Evolutionary conservation across 2,113 vertebrate species (phyloP).

Genomic region (Callocephalon fimbriatum): DNA sequence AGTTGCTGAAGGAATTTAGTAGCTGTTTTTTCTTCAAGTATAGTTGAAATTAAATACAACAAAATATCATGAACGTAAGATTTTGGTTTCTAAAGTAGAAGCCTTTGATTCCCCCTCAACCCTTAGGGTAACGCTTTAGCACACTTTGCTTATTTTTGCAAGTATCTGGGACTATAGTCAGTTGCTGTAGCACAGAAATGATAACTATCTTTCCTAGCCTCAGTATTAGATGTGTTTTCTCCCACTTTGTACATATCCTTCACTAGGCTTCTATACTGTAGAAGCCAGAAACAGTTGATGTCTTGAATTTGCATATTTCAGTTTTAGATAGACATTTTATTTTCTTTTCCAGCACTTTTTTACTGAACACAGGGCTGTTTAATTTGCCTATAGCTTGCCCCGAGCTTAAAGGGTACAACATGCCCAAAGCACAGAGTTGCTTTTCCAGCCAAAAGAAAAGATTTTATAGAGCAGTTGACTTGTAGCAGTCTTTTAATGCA

Average conservation of each 20-base stretch:
- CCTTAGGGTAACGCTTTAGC: background rate
- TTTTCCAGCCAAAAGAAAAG: background rate
- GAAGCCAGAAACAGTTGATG: background rate
- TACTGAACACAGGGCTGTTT: background rate
- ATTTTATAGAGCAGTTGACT: background rate
- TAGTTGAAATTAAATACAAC: background rate
- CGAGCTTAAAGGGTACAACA: background rate
- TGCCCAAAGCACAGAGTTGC: background rate
- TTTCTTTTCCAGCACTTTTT: background rate
- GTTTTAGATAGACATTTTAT: background rate
- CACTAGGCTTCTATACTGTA: background rate
- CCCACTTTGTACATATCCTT: background rate
- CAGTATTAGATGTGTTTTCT: slow-evolving; percentile 30
- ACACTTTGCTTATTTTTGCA: slow-evolving; percentile 4
- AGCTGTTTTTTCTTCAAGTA: background rate
- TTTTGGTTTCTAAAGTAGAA: slow-evolving; percentile 23
- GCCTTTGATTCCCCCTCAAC: background rate
- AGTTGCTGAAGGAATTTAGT: slow-evolving; percentile 23
- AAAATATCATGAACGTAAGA: slow-evolving; percentile 8
- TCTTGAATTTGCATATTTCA: slow-evolving; percentile 2
- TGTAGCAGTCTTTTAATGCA: background rate
- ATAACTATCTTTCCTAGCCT: background rate
- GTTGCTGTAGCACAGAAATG: background rate
- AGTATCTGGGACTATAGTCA: background rate
- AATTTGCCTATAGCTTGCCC: background rate